Conservation (phyloP, 2,113 vertebrate genomes). For the Capreolus pygargus region DNA sequence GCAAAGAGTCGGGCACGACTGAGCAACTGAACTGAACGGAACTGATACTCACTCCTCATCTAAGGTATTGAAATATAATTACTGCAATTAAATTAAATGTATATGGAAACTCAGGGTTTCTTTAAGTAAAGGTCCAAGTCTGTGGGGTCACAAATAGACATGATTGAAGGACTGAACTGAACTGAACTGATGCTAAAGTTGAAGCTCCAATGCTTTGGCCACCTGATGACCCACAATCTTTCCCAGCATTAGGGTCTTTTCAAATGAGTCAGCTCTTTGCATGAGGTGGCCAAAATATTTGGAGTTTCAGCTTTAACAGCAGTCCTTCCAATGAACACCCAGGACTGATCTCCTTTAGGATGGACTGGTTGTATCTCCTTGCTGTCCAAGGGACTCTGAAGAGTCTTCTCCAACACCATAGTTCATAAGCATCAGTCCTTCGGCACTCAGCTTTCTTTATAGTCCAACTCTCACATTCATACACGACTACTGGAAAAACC, state of each 20-base stretch:
- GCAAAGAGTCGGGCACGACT: accelerated
- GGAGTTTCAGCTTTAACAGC: background rate
- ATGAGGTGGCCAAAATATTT: background rate
- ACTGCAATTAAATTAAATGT: background rate
- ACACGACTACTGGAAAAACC: background rate
- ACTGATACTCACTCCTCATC: background rate
- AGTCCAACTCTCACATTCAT: background rate
- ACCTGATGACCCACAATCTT: background rate
- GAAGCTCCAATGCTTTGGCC: too few relatives aligned
- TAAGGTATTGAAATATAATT: background rate
- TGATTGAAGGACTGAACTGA: too few relatives aligned
- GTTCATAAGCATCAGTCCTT: background rate
- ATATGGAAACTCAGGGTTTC: background rate
- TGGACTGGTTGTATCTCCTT: background rate
- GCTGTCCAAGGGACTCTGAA: background rate
- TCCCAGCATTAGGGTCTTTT: background rate
- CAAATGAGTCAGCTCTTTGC: background rate
- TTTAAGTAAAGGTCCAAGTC: background rate
- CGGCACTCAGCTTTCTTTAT: background rate
- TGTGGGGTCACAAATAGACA: too few relatives aligned
- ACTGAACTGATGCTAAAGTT: too few relatives aligned
- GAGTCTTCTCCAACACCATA: background rate
- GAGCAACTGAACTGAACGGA: background rate
- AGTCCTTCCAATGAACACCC: background rate
- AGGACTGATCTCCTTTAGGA: background rate